Base-by-base conservation (phyloP, 2,888 invertebrate genomes). In the Bedellia somnulentella region DNA sequence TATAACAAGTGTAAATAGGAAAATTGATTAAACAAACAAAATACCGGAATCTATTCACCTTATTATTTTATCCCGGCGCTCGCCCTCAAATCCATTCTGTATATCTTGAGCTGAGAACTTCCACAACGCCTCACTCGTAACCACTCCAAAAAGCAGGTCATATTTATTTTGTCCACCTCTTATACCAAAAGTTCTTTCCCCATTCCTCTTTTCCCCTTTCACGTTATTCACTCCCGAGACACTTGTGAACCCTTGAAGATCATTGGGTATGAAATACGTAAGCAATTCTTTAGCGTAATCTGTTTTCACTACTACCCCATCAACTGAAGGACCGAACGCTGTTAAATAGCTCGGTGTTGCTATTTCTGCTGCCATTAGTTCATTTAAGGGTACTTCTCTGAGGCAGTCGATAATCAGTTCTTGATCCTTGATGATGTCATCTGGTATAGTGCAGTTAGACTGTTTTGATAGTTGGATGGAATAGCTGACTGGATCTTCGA, bases 251-350 rank as follows among this genome's bases (percentile, higher is more conserved):
- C 80, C 80, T 60, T 82, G 82, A 35, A 83, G 70, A 41, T 83
- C 83, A 35, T 82, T 82, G 1, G 83, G 82, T 40, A 81, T 81
- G 52, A 87, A 83, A 49, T 82, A 87, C 5, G 87, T 86, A 11
- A 87, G 73, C 5, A 87, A 67, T 49, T 88, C 87, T 56, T 89
- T 89, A 29, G 89, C 89, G 50, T 89, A 89, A 57, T 91, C 90
- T 17, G 89, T 85, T 66, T 89, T 87, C 41, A 96, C 93, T 35
- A 96, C 93, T 32, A 95, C 93, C 30, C 93, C 94, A 53, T 95
- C 95, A 24, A 94, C 91, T 46, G 93, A 92, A 1, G 95, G 95
- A 1, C 95, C 96, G 48, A 95, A 96, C 1, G 91, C 86, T 38
- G 87, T 89, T 28, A 92, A 66, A 53, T 89, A 91, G 31, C 87